Conservation (phyloP, 2,113 vertebrate species). For the Pterocles gutturalis region DNA sequence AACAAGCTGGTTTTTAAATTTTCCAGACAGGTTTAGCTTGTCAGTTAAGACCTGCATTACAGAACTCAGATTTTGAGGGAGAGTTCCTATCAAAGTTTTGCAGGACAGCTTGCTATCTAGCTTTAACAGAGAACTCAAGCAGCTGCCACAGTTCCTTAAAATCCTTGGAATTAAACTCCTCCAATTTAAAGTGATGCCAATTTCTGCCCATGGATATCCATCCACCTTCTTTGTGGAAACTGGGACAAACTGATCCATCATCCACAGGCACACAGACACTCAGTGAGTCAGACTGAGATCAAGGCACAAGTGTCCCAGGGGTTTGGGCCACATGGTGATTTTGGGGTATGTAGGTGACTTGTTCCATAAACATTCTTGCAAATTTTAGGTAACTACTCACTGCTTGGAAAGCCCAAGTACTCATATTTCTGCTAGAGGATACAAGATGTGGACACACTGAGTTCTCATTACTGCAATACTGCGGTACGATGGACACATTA, state of each 20-base stretch:
- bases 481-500: rapidly evolving
- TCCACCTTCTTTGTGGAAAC: background rate
- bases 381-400: background rate
- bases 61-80: background rate
- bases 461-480: background rate
- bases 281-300: background rate
- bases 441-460: rapidly evolving
- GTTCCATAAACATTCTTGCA: background rate
- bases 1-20: background rate
- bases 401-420: background rate
- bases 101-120: background rate
- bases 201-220: background rate
- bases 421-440: background rate
- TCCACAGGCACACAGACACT: rapidly evolving
- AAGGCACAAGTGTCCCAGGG: background rate
- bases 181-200: background rate
- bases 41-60: background rate
- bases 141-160: background rate
- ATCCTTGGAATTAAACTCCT: background rate
- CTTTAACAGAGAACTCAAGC: background rate
- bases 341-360: background rate
- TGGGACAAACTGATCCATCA: background rate
- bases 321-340: background rate
- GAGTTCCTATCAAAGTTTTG: background rate
- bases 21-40: background rate